A percentile compares a stretch with the other conserved stretches of the same genome.
These are phyloP conservation scores for Myripristis jacobus DNA, from an alignment of 2,797 vertebrate species.

Conservation along the genomic window DNA sequence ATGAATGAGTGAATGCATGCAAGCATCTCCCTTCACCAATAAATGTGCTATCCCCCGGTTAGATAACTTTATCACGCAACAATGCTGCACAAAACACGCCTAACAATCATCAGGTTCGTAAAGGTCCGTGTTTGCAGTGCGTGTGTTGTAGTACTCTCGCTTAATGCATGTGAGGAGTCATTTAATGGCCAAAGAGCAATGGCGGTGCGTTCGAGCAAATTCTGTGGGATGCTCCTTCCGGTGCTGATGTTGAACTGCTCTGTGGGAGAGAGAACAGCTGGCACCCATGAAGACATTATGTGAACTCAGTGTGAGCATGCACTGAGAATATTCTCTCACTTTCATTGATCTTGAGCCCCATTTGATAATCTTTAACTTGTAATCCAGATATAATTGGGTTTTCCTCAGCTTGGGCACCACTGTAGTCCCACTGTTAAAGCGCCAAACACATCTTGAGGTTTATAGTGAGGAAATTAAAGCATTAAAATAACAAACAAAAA, in stretches of 20 bases:
- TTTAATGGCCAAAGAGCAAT: conserved; percentile 50
- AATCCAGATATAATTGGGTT: too few species aligned
- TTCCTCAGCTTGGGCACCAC: too few species aligned
- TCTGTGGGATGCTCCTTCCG: conserved; percentile 80
- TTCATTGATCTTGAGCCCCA: too few species aligned
- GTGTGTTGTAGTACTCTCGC: neutral
- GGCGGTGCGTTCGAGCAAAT: conserved; percentile 89
- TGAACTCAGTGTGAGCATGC: neutral
- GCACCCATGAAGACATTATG: neutral
- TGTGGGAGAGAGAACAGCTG: conserved; percentile 12
- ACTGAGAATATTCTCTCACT: neutral
- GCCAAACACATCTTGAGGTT: too few species aligned
- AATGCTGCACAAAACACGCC: neutral
- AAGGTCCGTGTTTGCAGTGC: neutral
- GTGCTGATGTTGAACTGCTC: conserved; percentile 67
- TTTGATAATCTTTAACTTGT: too few species aligned
- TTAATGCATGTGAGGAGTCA: conserved; percentile 13
- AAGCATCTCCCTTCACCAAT: neutral
- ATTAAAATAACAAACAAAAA: too few species aligned
- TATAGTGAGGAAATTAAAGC: conserved; percentile 1
- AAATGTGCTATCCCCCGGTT: neutral
- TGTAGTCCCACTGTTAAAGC: too few species aligned
- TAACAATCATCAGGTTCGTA: neutral
- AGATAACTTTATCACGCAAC: too few species aligned
- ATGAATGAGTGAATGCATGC: neutral